Conservation (phyloP, 2,113 vertebrate species). For the Oxygymnocypris stewartii region DNA sequence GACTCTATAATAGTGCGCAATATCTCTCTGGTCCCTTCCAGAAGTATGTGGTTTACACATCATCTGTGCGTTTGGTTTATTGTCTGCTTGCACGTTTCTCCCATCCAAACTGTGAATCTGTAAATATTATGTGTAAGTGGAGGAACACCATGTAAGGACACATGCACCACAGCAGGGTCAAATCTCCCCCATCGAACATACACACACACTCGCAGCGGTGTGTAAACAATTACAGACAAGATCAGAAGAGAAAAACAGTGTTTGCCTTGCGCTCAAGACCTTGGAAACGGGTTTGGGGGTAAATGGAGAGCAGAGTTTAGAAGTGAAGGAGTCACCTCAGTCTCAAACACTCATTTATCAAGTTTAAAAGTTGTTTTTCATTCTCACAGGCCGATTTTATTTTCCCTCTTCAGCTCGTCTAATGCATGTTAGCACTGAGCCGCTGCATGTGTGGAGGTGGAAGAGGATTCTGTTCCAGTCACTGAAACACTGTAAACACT, state of each 20-base stretch:
- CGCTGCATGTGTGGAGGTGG: not conserved
- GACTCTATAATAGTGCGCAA: not conserved
- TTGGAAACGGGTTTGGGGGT: not conserved
- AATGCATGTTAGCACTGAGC: slow-evolving; percentile 2
- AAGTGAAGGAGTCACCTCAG: not conserved
- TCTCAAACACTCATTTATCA: slow-evolving; percentile 13
- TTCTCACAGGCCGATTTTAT: not conserved
- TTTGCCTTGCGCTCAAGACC: not conserved
- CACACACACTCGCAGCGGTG: slow-evolving; percentile 5
- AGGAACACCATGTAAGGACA: slow-evolving; percentile 27
- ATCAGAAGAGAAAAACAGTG: not conserved
- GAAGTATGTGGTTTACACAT: slow-evolving; percentile 4
- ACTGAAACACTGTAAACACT: not conserved
- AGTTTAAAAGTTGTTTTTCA: slow-evolving; percentile 15
- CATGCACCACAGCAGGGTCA: slow-evolving; percentile 13
- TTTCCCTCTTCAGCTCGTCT: not conserved
- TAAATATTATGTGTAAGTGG: slow-evolving; percentile 23
- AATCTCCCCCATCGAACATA: not conserved
- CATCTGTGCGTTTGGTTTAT: slow-evolving; percentile 2
- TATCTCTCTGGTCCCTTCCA: not conserved
- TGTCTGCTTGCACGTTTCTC: not conserved
- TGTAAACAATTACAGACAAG: not conserved
- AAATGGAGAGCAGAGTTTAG: not conserved
- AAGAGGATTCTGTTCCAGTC: not conserved
- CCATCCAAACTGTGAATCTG: slow-evolving; percentile 24